Base-by-base conservation (phyloP, 1,140 invertebrate species). In the Drosophila trapezifrons region DNA sequence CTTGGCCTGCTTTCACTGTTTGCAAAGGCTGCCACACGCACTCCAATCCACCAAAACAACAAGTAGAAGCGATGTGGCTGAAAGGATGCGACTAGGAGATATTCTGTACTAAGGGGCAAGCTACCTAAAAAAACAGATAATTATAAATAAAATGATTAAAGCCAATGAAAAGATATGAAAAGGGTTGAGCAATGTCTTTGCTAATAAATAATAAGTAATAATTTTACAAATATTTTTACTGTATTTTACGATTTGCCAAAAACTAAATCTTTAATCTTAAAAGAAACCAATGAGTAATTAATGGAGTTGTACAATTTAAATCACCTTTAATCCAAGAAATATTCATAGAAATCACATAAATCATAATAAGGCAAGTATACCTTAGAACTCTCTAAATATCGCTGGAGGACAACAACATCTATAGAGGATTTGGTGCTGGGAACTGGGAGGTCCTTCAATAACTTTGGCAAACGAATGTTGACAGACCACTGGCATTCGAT, bases 381-480 rank as follows among this genome's bases (percentile, higher is more conserved):
- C 49, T 35, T 13, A 5, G 29, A 0, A 13, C 29, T 35, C 2
- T 18, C 9, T 15, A 20, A 9, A 12, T 35, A 52, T 51, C 12
- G 17, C 17, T 13, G 17, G 9, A 29, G 18, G 18, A 40, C 8
- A 15, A n/a, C 60, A 32, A 58, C 9, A 42, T 25, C 27, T 22
- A 27, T n/a, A 20, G 18, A 22, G 55, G 25, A 59, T 42, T 12
- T 59, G 25, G 35, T 63, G 22, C 25, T 9, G 37, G 18, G 15
- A 37, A 51, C 75, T 43, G 5, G 52, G 20, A 12, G 67, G 25
- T 38, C 18, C 20, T 60, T 55, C 43, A 78, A 86, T 78, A 87
- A 82, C 42, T 69, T 78, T 42, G 27, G 55, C 57, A 79, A 86
- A 76, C 75, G 40, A 83, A 83, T 87, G 69, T 83, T 87, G 83